Conservation (phyloP, 1,140 invertebrate genomes). For the Cotesia vestalis region DNA sequence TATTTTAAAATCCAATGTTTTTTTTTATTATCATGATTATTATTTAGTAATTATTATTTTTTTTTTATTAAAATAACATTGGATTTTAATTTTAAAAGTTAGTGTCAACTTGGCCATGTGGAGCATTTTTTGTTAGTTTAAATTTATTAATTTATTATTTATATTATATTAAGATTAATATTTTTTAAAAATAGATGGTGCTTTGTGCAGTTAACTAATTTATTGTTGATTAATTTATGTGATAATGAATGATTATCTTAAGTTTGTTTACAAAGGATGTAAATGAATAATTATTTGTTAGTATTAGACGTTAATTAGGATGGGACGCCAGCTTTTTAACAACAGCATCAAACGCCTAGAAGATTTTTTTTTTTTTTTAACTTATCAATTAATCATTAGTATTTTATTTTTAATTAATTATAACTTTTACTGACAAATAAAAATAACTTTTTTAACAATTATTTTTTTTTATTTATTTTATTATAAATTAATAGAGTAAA, state of each 20-base stretch:
- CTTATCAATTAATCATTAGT: neutral
- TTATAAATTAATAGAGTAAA: too few species aligned
- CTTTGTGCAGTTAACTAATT: conserved; percentile 51
- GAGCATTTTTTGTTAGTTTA: conserved; percentile 64
- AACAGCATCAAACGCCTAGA: conserved; percentile 33
- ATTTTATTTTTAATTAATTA: neutral
- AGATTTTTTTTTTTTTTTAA: conserved; percentile 33
- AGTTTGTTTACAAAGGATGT: conserved; percentile 47
- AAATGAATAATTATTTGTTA: conserved; percentile 42
- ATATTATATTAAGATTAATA: conserved; percentile 10
- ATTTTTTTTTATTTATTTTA: too few species aligned
- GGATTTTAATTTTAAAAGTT: conserved; percentile 49
- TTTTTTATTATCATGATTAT: conserved; percentile 38
- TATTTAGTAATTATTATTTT: conserved; percentile 32
- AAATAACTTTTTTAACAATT: neutral
- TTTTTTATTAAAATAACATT: conserved; percentile 5
- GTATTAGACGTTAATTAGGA: conserved; percentile 46
- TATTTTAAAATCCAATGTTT: conserved; percentile 16
- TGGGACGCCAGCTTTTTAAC: conserved; percentile 43
- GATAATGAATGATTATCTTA: conserved; percentile 56
- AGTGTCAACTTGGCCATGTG: conserved; percentile 66
- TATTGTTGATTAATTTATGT: conserved; percentile 34
- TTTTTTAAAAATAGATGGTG: conserved; percentile 55
- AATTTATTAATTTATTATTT: too few species aligned
- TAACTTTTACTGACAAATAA: conserved; percentile 17